Evolutionary conservation across 2,113 vertebrate species (phyloP).

Genomic region (Atlantisia rogersi): DNA sequence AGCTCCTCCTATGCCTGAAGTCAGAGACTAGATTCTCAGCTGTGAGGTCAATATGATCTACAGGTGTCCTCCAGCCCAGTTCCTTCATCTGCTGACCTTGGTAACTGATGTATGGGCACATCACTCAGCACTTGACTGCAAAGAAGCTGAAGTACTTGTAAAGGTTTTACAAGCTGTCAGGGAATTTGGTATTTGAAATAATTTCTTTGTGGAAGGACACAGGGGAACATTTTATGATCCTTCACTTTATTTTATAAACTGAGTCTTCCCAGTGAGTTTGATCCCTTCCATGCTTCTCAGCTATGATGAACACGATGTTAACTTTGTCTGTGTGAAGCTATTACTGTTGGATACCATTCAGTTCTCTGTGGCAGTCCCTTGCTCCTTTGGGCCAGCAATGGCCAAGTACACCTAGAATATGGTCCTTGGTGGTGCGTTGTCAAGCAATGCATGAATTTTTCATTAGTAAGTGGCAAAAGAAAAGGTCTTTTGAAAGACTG

Average conservation of each 20-base stretch:
- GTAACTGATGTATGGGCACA: neutral
- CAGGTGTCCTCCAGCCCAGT: neutral
- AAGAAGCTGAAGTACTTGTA: neutral
- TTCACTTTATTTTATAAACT: neutral
- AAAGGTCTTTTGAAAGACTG: neutral
- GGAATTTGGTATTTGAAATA: conserved; percentile 33
- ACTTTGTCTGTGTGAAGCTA: neutral
- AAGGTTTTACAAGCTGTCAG: conserved; percentile 30
- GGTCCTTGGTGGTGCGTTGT: neutral
- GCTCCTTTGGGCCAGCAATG: neutral
- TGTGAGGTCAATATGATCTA: neutral
- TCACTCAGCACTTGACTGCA: neutral
- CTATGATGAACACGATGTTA: neutral
- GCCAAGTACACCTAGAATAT: neutral
- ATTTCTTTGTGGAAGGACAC: conserved; percentile 9
- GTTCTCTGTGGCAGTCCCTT: neutral
- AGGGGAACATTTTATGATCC: neutral
- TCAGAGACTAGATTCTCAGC: neutral
- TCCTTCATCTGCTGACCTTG: conserved; percentile 17
- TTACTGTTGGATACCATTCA: neutral
- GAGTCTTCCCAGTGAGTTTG: neutral
- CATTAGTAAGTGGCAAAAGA: neutral
- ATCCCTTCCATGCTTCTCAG: neutral
- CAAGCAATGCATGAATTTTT: neutral
- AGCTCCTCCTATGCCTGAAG: neutral